Evolutionary conservation across 2,888 invertebrate genomes (phyloP), one percentile per base, ranked within the genome.

Genomic region (Bombylius major): DNA sequence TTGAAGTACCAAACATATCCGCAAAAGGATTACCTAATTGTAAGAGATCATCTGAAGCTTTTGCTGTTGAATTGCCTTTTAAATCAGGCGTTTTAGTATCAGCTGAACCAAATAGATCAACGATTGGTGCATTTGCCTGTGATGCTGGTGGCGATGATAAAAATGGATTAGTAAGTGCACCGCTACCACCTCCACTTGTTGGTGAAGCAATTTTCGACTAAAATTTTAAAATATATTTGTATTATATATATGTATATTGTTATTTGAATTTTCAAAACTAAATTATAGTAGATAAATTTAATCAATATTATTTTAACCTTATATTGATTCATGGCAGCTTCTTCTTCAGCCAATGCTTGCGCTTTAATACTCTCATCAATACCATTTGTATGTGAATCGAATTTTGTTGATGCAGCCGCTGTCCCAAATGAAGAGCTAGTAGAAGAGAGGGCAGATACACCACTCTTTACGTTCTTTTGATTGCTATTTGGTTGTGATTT

Each of bases 251-350:
- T 4, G 3, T 5, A 44, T 13, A 44, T 44, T 39, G 7, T 39
- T 39, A 39, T 39, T 7, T 9, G 7, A 39, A 11, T 39, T 39
- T 39, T 11, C 7, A 39, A 11, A 39, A 39, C 11, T 39, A 9
- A 39, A 23, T 23, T 2, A 23, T 23, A 2, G 23, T 23, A 23
- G 23, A 23, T 23, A 23, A 23, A 23, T 23, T 23, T 39, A 39
- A 39, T 9, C 34, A 36, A 36, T 36, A 36, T 36, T 4, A 36
- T 36, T 36, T 36, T 36, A 36, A 92, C 96, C 86, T 95, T 96
- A 73, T 94, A 90, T 75, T 92, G 90, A 75, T 90, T 94, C 82
- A 98, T 87, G 56, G 90, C 90, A 34, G 93, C 93, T 72, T 96
- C 95, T 72, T 99, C 98, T 70, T 98, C 96, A 36, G 96, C 96